A percentile compares a stretch with the other conserved stretches of the same genome.
Conservation (phyloP, 35 echinoderm and acorn worm genomes). For the Amphiura filiformis region DNA sequence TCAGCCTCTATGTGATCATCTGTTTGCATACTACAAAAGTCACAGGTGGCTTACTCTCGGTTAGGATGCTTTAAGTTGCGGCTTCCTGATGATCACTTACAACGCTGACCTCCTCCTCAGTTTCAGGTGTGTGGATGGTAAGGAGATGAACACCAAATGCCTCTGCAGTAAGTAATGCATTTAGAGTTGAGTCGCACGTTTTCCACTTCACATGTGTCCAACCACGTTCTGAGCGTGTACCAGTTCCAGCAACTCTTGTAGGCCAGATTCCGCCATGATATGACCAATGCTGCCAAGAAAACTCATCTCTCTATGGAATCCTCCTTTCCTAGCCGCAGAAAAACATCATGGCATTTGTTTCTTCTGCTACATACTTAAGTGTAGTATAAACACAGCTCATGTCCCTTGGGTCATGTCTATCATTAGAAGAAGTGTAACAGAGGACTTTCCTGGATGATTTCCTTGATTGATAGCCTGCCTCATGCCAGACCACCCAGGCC, state of each 20-base stretch:
- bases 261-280: constrained; percentile 45
- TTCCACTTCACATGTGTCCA: constrained; percentile 51
- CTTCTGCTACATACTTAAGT: constrained; percentile 31
- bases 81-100: no score
- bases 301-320: constrained; percentile 67
- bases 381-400: constrained; percentile 60
- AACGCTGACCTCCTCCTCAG: no score
- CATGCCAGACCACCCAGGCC: constrained; percentile 51
- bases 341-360: constrained; percentile 17
- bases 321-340: constrained; percentile 52
- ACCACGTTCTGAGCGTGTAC: constrained; percentile 56
- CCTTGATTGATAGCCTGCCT: constrained; percentile 46
- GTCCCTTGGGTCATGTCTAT: constrained; percentile 59
- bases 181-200: constrained; percentile 48
- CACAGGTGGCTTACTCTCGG: no score
- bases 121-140: no score
- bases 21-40: no score
- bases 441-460: constrained; percentile 40
- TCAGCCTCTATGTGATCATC: no score
- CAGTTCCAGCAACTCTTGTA: constrained; percentile 26
- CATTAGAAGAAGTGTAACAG: constrained; percentile 37
- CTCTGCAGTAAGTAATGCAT: constrained; percentile 22
- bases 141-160: background rate
- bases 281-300: constrained; percentile 52
- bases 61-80: no score